Conservation (phyloP, 64 coral and sea anemone species). For the Montipora efflorescens region DNA sequence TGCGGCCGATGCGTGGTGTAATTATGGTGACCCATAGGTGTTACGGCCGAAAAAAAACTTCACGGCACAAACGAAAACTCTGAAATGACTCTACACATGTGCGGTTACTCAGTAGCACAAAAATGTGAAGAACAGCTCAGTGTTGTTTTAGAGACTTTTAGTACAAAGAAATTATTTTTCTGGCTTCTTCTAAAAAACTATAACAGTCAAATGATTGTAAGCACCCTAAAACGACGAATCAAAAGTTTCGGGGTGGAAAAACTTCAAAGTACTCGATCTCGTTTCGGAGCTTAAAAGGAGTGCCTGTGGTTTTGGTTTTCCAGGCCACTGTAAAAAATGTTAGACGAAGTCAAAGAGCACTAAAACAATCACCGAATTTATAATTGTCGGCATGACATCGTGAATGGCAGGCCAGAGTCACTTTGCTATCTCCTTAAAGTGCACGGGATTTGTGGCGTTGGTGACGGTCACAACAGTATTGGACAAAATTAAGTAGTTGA, state of each 20-base stretch:
- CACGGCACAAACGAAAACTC: no score
- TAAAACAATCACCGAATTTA: slow-evolving; percentile 55
- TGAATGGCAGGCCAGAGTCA: slow-evolving; percentile 57
- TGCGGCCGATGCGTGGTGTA: no score
- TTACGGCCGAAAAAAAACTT: no score
- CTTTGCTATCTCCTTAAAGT: slow-evolving; percentile 31
- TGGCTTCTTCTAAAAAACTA: slow-evolving; percentile 10
- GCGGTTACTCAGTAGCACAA: no score
- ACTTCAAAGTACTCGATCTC: neutral
- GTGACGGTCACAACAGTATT: no score
- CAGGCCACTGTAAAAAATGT: slow-evolving; percentile 27
- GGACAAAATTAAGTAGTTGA: no score
- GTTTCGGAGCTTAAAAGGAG: slow-evolving; percentile 10
- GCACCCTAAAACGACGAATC: slow-evolving; percentile 79
- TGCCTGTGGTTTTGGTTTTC: slow-evolving; percentile 65
- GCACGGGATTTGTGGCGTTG: neutral
- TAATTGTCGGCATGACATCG: slow-evolving; percentile 51
- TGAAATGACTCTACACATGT: no score
- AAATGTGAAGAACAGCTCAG: no score
- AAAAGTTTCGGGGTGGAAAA: slow-evolving; percentile 62
- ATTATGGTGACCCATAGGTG: no score
- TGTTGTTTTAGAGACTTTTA: no score
- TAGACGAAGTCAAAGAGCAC: slow-evolving; percentile 46
- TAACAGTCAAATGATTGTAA: slow-evolving; percentile 58
- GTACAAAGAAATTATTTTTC: slow-evolving; percentile 33